These are phyloP conservation scores for Hetaerina titia DNA, from an alignment of 2,888 invertebrate species.

Conservation along the genomic window DNA sequence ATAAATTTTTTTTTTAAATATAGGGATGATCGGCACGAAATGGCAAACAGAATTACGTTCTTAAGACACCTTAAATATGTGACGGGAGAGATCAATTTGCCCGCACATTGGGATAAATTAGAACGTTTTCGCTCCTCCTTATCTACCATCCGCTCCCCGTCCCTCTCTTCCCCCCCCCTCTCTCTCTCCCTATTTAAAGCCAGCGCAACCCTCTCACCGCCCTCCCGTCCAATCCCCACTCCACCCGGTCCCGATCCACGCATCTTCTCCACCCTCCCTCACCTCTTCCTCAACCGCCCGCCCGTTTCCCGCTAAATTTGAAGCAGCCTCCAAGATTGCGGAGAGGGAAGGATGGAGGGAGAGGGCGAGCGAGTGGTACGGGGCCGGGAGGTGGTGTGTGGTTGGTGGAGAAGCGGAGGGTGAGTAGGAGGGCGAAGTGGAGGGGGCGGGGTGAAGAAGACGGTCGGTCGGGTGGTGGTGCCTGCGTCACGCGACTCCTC, in stretches of 20 bases:
- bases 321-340: slow-evolving; percentile 51
- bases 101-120: neutral
- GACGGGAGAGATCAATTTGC: neutral
- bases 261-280: neutral
- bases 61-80: neutral
- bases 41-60: neutral
- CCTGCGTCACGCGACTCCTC: neutral
- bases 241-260: neutral
- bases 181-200: slow-evolving; percentile 45
- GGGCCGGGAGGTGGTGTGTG: neutral
- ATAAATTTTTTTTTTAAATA: rapidly evolving
- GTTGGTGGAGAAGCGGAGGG: neutral
- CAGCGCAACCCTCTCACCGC: slow-evolving; percentile 4
- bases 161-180: neutral
- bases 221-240: neutral
- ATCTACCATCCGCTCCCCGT: neutral
- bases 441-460: neutral
- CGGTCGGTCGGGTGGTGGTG: neutral
- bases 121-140: neutral
- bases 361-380: neutral
- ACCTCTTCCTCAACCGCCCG: neutral
- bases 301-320: slow-evolving; percentile 63
- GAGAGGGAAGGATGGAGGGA: neutral
- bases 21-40: too few species aligned
- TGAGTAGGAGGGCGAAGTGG: neutral